Evolutionary conservation across 2,888 invertebrate genomes (phyloP).

Genomic region (Calliphora vomitoria): DNA sequence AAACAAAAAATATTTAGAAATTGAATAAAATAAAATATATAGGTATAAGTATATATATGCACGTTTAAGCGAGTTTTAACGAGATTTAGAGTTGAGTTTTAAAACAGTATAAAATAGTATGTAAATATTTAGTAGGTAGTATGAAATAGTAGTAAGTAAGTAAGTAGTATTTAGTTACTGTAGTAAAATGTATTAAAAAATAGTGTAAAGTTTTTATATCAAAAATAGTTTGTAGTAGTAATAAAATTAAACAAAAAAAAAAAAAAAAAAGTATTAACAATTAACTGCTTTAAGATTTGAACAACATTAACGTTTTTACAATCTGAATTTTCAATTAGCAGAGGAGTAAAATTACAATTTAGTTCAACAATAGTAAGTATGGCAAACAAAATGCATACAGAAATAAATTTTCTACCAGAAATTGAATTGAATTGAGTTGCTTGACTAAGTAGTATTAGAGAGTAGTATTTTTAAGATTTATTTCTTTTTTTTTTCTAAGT

Average conservation of each 20-base stretch:
- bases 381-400: conserved; percentile 1
- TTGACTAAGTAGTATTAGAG: neutral
- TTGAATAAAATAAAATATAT: conserved; percentile 1
- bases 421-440: neutral
- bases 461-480: neutral
- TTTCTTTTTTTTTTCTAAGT: neutral
- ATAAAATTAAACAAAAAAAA: conserved; percentile 4
- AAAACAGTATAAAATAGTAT: conserved; percentile 43
- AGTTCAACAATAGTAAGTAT: neutral
- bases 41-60: conserved; percentile 62
- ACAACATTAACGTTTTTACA: neutral
- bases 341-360: neutral
- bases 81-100: conserved; percentile 76
- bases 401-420: neutral
- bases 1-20: too few relatives aligned
- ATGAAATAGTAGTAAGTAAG: conserved; percentile 7
- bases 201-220: conserved; percentile 62
- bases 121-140: conserved; percentile 25
- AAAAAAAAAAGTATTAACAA: conserved; percentile 21
- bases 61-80: conserved; percentile 76
- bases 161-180: conserved; percentile 51
- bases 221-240: conserved; percentile 68
- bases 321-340: neutral
- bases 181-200: conserved; percentile 66
- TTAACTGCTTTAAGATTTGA: conserved; percentile 64